Percentiles rank a stretch among this genome's conserved stretches.
These are phyloP conservation scores for Stomorhina lunata DNA, from an alignment of 2,888 invertebrate genomes.

Conservation along the genomic window DNA sequence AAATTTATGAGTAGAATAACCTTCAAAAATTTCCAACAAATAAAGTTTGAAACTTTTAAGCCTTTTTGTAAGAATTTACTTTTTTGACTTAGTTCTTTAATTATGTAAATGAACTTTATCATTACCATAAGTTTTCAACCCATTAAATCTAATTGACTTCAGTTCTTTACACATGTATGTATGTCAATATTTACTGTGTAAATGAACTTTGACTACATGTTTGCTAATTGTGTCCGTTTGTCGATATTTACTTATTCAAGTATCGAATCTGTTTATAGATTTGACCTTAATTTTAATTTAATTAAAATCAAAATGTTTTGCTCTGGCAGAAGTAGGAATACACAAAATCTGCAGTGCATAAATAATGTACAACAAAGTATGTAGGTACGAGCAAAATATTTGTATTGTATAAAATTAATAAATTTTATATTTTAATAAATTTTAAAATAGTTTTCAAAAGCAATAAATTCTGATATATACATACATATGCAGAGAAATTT, in stretches of 20 bases:
- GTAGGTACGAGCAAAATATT: no score
- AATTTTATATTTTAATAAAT: neutral
- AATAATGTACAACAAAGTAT: neutral
- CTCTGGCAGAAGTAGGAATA: neutral
- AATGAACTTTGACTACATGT: neutral
- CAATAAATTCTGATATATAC: no score
- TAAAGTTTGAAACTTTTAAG: no score
- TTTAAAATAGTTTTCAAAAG: neutral
- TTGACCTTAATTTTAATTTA: neutral
- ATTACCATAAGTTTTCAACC: no score
- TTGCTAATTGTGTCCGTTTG: neutral
- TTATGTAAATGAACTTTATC: no score
- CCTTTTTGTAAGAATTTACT: no score
- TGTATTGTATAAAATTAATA: conserved; percentile 9
- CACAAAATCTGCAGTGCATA: neutral
- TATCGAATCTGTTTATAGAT: neutral
- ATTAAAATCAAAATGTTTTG: neutral
- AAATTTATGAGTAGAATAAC: no score
- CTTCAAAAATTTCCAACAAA: no score
- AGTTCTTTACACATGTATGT: neutral
- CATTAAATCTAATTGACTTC: neutral
- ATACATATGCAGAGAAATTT: no score
- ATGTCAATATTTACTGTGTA: neutral
- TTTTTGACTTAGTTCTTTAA: no score
- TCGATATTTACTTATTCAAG: neutral